These are phyloP conservation scores for Allophyes oxyacanthae DNA, from an alignment of 2,888 invertebrate species.

Conservation along the genomic window DNA sequence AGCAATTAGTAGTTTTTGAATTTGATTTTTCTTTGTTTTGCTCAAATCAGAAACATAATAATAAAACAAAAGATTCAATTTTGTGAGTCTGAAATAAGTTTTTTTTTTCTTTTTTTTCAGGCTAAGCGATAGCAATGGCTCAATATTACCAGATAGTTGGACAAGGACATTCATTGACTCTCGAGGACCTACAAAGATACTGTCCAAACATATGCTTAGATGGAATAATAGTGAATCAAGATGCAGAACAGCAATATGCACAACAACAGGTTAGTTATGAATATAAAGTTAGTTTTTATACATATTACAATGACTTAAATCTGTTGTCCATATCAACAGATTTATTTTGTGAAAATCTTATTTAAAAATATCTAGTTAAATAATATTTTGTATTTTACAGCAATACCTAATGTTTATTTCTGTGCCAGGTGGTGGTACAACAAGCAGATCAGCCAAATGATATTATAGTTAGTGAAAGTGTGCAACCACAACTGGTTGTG, in stretches of 20 bases:
- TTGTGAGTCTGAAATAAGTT: neutral
- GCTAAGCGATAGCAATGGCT: constrained; percentile 90
- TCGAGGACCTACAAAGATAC: constrained; percentile 91
- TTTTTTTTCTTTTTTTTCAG: constrained; percentile 62
- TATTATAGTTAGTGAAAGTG: constrained; percentile 87
- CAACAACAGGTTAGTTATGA: constrained; percentile 79
- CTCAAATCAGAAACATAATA: too few species aligned
- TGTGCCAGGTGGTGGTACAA: constrained; percentile 84
- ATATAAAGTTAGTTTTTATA: neutral
- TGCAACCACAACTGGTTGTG: constrained; percentile 81
- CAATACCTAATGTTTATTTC: constrained; percentile 2
- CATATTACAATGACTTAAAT: too few species aligned
- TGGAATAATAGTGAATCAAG: constrained; percentile 85
- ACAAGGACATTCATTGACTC: constrained; percentile 86
- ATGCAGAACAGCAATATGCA: constrained; percentile 85
- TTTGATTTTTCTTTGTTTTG: too few species aligned
- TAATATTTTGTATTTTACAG: neutral
- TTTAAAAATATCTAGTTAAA: too few species aligned
- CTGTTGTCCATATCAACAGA: too few species aligned
- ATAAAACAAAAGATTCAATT: too few species aligned
- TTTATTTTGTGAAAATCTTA: too few species aligned
- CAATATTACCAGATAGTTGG: constrained; percentile 92
- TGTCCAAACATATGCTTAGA: constrained; percentile 90
- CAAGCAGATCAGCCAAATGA: constrained; percentile 88
- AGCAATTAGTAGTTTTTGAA: too few species aligned